A percentile compares a stretch with the other conserved stretches of the same genome.
Evolutionary conservation across 2,888 invertebrate species (phyloP).

Genomic region (Pollenia griseotomentosa): DNA sequence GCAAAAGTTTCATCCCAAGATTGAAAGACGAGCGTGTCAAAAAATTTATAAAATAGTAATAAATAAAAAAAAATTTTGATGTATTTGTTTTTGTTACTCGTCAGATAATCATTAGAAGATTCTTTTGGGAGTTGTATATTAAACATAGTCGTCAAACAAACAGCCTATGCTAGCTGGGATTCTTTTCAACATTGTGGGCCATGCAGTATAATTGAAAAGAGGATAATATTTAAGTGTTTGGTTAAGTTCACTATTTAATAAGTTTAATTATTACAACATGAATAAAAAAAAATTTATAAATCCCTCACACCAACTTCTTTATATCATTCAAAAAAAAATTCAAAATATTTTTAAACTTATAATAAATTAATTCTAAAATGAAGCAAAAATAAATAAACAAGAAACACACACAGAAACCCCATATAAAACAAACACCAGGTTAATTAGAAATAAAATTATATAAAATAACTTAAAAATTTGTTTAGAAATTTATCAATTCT

Average conservation of each 20-base stretch:
- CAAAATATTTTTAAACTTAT: slow-evolving; percentile 53
- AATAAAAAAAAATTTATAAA: slow-evolving; percentile 54
- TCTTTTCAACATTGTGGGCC: no score
- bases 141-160: no score
- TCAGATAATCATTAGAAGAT: no score
- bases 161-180: no score
- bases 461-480: slow-evolving; percentile 34
- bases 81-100: no score
- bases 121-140: no score
- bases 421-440: slow-evolving; percentile 64
- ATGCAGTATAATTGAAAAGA: no score
- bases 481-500: background rate
- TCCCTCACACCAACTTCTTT: slow-evolving; percentile 23
- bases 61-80: no score
- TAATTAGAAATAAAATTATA: slow-evolving; percentile 70
- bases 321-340: slow-evolving; percentile 49
- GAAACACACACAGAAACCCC: slow-evolving; percentile 44
- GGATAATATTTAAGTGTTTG: slow-evolving; percentile 27
- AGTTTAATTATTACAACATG: slow-evolving; percentile 58
- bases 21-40: no score
- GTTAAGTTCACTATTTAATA: slow-evolving; percentile 66
- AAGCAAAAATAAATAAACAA: slow-evolving; percentile 31
- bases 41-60: no score
- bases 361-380: slow-evolving; percentile 50
- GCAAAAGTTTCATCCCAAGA: no score